Base-by-base conservation (phyloP, 2,888 invertebrate species). In the Ligdia adustata region DNA sequence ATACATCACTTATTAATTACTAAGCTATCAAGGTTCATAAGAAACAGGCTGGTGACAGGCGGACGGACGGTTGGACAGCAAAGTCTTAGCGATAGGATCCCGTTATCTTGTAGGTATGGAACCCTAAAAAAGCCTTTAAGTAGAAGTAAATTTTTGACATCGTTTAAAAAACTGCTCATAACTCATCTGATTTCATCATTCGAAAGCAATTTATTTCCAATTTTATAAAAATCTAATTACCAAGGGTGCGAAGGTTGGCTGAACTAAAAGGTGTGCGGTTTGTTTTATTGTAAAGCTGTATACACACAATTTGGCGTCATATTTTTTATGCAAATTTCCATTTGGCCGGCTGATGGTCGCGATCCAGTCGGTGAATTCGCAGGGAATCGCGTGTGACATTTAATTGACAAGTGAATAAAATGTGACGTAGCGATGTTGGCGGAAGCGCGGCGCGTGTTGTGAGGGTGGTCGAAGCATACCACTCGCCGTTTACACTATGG, bases 361-460 rank as follows among this genome's bases (percentile, higher is more conserved):
- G 66, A 75, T 64, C 72, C 75, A 78, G 75, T 81, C 85, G 69
- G 79, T 81, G 78, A 80, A 88, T 85, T 87, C 73, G 70, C 75
- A 75, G 63, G 76, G 83, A 77, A 82, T 84, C 77, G 84, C 69
- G 70, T 72, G 81, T 81, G 84, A 85, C 79, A 81, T 82, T 81
- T 81, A 85, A 84, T 85, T 82, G 88, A 85, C 83, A 85, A 82
- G 82, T 78, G 83, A 79, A 79, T 80, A 81, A 79, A 85, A 84
- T 79, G 78, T 78, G 78, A 81, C 76, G 72, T 72, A 68, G 68
- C 64, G 65, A 70, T 72, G 75, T 75, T 74, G 69, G 66, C 72
- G 75, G 71, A 73, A 75, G 72, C 70, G 72, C 67, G 65, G 65
- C 69, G 63, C 68, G 50, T 69, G 69, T 68, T 67, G 58, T 66